A percentile compares a stretch with the other conserved stretches of the same genome.
These are phyloP conservation scores for Oceanites oceanicus DNA, from an alignment of 2,113 vertebrate genomes.

Conservation along the genomic window DNA sequence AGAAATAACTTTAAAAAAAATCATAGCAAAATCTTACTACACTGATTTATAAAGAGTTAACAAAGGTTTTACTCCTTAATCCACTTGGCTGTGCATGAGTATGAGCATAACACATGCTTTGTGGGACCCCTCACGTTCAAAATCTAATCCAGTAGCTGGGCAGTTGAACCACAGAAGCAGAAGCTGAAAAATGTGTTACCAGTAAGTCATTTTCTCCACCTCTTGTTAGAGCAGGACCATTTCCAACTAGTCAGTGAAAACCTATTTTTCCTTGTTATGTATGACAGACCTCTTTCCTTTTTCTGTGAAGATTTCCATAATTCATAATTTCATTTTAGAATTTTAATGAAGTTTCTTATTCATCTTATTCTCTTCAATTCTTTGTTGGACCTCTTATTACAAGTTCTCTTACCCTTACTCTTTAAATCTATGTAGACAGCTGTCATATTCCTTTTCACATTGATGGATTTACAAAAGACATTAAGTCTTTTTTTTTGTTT, in stretches of 20 bases:
- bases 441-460: background rate
- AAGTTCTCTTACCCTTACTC: background rate
- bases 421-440: background rate
- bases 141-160: background rate
- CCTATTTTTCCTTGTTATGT: background rate
- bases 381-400: background rate
- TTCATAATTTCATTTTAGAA: background rate
- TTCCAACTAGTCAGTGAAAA: background rate
- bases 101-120: background rate
- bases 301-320: background rate
- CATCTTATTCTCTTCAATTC: background rate
- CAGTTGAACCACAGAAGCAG: background rate
- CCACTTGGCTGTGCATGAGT: background rate
- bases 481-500: background rate
- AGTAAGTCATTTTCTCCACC: background rate
- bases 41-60: background rate
- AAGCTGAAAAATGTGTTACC: background rate
- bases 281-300: background rate
- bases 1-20: background rate
- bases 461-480: background rate
- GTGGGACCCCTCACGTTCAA: background rate
- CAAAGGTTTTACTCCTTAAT: background rate
- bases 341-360: background rate
- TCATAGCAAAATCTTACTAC: background rate
- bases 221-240: background rate